phyloP scores from a whole-genome alignment of 2,797 vertebrate genomes.

The Enteromius trimaculatus region DNA sequence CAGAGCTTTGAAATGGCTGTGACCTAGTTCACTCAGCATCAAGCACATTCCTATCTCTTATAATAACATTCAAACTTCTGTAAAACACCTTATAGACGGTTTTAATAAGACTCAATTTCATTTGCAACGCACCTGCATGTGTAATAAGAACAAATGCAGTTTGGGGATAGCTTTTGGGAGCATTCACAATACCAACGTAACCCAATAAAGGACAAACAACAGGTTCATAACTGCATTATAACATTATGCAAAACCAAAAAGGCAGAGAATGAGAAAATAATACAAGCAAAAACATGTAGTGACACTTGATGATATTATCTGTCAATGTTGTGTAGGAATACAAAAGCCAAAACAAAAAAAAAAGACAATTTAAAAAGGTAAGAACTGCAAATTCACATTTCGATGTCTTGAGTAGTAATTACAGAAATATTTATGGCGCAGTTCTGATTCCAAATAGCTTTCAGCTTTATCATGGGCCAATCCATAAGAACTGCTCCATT shows the following conservation, averaged over 20 bases:
- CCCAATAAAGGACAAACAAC: background rate
- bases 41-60: background rate
- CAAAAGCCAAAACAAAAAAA: background rate
- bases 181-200: background rate
- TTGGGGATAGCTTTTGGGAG: background rate
- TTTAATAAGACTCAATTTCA: background rate
- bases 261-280: background rate
- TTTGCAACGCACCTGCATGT: background rate
- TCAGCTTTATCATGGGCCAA: background rate
- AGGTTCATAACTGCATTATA: background rate
- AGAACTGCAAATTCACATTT: slow-evolving; percentile 8
- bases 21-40: slow-evolving; percentile 38
- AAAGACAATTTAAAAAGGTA: background rate
- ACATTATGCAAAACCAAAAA: background rate
- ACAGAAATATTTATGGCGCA: background rate
- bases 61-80: slow-evolving; percentile 24
- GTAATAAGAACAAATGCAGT: background rate
- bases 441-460: slow-evolving; percentile 8
- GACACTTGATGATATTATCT: background rate
- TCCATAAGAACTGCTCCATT: background rate
- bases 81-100: background rate
- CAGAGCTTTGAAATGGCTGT: background rate
- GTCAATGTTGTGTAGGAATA: background rate
- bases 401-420: background rate
- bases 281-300: background rate